Percentiles rank a stretch among this genome's conserved stretches.
These are phyloP conservation scores for Campylomormyrus numenius DNA, from an alignment of 2,113 vertebrate genomes.

Conservation along the genomic window DNA sequence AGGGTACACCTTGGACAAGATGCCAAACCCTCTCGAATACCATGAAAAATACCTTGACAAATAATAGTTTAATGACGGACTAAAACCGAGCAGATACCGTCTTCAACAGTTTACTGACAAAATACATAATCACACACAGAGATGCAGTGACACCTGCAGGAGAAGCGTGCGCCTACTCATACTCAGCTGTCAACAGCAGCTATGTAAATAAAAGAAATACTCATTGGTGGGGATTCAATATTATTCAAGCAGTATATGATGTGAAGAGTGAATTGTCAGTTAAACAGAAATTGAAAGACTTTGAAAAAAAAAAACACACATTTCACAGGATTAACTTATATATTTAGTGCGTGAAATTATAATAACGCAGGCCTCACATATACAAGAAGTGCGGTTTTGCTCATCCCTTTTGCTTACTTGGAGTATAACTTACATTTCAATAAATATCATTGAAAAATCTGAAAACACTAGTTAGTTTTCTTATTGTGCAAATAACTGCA, in stretches of 20 bases:
- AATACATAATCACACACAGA: constrained; percentile 15
- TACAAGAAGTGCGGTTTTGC: background rate
- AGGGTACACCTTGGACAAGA: background rate
- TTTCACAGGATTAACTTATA: background rate
- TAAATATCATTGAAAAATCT: background rate
- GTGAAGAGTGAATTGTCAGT: background rate
- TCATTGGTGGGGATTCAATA: background rate
- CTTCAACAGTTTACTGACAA: background rate
- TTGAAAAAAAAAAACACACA: background rate
- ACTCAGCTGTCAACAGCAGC: background rate
- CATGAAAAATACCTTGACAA: background rate
- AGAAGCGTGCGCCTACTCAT: constrained; percentile 18
- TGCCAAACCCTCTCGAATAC: background rate
- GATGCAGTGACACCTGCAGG: constrained; percentile 50
- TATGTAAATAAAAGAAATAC: background rate
- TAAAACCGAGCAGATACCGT: background rate
- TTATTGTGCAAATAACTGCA: background rate
- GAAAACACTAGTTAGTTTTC: background rate
- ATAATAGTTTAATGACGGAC: background rate
- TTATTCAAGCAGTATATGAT: background rate
- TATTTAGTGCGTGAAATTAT: background rate
- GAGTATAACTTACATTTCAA: background rate
- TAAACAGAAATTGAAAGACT: background rate
- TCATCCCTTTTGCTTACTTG: background rate
- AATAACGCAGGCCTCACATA: background rate